phyloP scores from a whole-genome alignment of 2,113 vertebrate species.

The Peromyscus californicus region DNA sequence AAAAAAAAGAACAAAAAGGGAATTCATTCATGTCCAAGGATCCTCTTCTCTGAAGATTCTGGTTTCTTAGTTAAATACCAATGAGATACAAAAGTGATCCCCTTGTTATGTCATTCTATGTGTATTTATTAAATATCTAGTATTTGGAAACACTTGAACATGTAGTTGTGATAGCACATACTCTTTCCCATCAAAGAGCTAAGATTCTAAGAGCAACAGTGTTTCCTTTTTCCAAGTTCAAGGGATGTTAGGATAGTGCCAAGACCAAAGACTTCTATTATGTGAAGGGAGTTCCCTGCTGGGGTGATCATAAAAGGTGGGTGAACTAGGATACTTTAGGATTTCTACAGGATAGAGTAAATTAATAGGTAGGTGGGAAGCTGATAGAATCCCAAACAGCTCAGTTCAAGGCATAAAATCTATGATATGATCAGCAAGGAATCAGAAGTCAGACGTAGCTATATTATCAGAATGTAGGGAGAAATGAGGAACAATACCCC shows the following conservation, averaged over 20 bases:
- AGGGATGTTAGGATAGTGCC: not conserved
- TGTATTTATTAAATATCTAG: constrained; percentile 21
- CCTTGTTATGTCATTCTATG: constrained; percentile 14
- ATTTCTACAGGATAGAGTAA: not conserved
- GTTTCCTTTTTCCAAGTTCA: not conserved
- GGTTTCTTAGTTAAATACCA: not conserved
- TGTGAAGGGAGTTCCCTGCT: not conserved
- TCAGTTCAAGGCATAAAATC: not conserved
- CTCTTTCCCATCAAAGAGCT: constrained; percentile 44
- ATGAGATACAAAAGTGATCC: constrained; percentile 51
- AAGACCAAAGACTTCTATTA: not conserved
- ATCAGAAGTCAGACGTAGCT: not conserved
- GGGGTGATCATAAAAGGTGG: not conserved
- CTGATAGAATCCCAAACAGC: not conserved
- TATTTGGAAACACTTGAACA: constrained; percentile 23
- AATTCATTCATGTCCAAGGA: not conserved
- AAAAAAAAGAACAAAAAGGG: not conserved
- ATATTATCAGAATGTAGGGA: not conserved
- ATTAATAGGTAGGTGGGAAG: not conserved
- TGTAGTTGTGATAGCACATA: not conserved
- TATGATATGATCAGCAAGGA: not conserved
- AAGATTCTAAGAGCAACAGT: constrained; percentile 30
- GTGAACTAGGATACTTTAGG: not conserved
- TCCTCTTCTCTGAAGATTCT: constrained; percentile 36
- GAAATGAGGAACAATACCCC: not conserved